Base-by-base conservation (phyloP, 2,113 vertebrate genomes). In the Dicentrarchus labrax region DNA sequence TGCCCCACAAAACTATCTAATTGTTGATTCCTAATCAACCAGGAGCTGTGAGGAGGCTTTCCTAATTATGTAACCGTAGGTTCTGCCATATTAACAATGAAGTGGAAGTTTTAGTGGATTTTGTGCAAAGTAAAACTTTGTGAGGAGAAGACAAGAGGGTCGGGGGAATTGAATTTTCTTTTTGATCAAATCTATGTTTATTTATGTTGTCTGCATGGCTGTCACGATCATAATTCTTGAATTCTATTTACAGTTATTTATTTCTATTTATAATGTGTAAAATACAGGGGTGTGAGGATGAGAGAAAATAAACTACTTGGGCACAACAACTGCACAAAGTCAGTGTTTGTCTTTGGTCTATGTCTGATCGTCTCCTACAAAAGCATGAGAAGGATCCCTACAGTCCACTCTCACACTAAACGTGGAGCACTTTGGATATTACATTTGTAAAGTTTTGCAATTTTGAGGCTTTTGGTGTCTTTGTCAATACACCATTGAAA, bases 1-100 rank as follows among this genome's bases (percentile, higher is more conserved):
- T 53, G 90, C 92, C 87, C 90, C 94, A 95, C 90, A 93, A 94
- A 94, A 93, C 84, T 76, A 91, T 92, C 92, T 92, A 93, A 95
- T 95, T 95, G 93, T 93, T 91, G 89, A 85, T 92, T 95, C 92
- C 87, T 92, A 94, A 94, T 95, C 93, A 95, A 86, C 92, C 91
- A 90, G 92, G 85, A 91, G 86, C 86, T 79, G 86, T 13, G 81
- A 92, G 74, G 75, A 92, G 62, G 86, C 79, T 85, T 90, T 89
- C 73, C 91, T 91, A 92, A 95, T 96, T 94, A 95, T 92, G 90
- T 95, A 94, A 95, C 89, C 80, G 85, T 87, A 88, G 84, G 80
- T 94, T 95, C 85, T 88, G 88, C 94, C 85, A 90, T 93, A 83
- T 85, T 87, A 78, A 94, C 90, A 91, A 83, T 89, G 84, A 89